Percentiles rank a stretch among this genome's conserved stretches.
These are phyloP conservation scores for Liodrosophila aerea DNA, from an alignment of 2,888 invertebrate species.

Conservation along the genomic window DNA sequence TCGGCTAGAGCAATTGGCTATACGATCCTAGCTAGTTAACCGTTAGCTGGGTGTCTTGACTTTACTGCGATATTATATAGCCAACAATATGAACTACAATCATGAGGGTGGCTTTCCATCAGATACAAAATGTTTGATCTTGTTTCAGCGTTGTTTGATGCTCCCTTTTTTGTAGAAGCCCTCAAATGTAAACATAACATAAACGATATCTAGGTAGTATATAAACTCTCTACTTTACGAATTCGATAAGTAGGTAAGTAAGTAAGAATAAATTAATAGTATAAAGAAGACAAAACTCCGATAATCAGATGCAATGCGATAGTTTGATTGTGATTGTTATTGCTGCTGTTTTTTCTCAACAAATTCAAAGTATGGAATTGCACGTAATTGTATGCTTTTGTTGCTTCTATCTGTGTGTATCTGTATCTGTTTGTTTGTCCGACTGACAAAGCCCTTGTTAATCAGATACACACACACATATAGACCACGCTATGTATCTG, in stretches of 20 bases:
- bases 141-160: slow-evolving; percentile 3
- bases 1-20: slow-evolving; percentile 35
- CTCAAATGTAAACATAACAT: too few relatives aligned
- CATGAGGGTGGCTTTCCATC: background rate
- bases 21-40: background rate
- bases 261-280: background rate
- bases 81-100: too few relatives aligned
- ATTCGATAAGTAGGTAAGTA: slow-evolving; percentile 9
- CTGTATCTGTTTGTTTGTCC: background rate
- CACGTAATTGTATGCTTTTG: slow-evolving; percentile 38
- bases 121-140: slow-evolving; percentile 20
- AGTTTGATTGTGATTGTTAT: slow-evolving; percentile 15
- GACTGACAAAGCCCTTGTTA: slow-evolving; percentile 5
- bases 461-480: background rate
- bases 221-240: slow-evolving; percentile 3
- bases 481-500: background rate
- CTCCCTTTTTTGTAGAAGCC: too few relatives aligned
- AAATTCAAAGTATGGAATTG: slow-evolving; percentile 27
- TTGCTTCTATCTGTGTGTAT: background rate
- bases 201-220: too few relatives aligned
- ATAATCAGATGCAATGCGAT: slow-evolving; percentile 13
- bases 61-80: too few relatives aligned
- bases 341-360: slow-evolving; percentile 24
- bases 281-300: slow-evolving; percentile 10
- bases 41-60: too few relatives aligned